phyloP scores from a whole-genome alignment of 2,113 vertebrate genomes.

The Plecturocebus donacophilus region DNA sequence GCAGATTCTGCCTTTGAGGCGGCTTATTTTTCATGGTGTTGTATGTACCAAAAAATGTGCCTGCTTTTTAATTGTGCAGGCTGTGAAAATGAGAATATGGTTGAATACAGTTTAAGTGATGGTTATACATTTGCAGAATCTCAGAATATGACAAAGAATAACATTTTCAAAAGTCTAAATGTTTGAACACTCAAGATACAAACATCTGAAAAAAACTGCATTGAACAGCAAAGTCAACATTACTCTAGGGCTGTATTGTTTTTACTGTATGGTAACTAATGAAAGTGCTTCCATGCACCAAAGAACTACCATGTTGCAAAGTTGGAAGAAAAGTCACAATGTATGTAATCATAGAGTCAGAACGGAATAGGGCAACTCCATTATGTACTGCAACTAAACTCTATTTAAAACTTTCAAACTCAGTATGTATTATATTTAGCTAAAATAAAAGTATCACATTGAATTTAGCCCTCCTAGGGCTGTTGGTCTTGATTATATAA shows the following conservation, averaged over 20 bases:
- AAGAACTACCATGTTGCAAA: background rate
- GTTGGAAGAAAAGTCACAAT: conserved; percentile 52
- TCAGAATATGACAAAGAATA: conserved; percentile 64
- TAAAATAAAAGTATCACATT: conserved; percentile 30
- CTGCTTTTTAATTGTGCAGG: conserved; percentile 67
- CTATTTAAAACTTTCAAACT: conserved; percentile 57
- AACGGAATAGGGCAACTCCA: conserved; percentile 57
- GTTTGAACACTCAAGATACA: conserved; percentile 67
- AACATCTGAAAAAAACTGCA: conserved; percentile 58
- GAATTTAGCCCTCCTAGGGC: conserved; percentile 13
- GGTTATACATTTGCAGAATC: conserved; percentile 62
- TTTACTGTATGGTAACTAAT: conserved; percentile 63
- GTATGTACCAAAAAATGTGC: conserved; percentile 17
- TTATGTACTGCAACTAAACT: conserved; percentile 60
- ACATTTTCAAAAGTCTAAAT: conserved; percentile 71
- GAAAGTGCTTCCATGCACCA: conserved; percentile 11
- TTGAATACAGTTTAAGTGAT: conserved; percentile 71
- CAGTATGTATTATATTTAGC: conserved; percentile 11
- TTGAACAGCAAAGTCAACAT: conserved; percentile 74
- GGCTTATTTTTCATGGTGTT: conserved; percentile 35
- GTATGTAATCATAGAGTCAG: conserved; percentile 52
- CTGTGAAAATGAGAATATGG: conserved; percentile 69
- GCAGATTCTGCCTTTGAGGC: background rate
- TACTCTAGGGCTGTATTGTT: conserved; percentile 73
- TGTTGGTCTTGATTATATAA: conserved; percentile 46